Conservation (phyloP, 2,113 vertebrate genomes). For the Peromyscus polionotus region DNA sequence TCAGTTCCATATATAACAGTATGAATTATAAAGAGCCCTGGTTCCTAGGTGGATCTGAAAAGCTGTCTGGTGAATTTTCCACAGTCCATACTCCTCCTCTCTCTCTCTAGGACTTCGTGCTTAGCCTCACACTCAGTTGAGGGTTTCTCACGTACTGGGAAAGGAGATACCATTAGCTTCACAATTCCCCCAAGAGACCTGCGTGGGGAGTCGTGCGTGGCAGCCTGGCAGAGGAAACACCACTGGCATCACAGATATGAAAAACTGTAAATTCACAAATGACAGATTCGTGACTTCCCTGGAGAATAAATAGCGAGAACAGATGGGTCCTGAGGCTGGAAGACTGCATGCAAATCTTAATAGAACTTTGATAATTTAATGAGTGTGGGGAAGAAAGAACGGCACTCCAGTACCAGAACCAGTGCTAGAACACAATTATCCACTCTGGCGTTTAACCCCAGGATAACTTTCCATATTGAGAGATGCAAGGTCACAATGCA, state of each 20-base stretch:
- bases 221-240: constrained; percentile 36
- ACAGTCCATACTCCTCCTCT: neutral
- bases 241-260: neutral
- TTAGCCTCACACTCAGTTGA: neutral
- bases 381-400: constrained; percentile 79
- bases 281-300: constrained; percentile 85
- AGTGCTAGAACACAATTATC: neutral
- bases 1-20: neutral
- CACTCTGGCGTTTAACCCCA: neutral
- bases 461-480: too few relatives aligned
- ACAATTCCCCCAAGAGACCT: neutral
- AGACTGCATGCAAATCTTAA: constrained; percentile 83
- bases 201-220: neutral
- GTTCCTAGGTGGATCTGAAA: neutral
- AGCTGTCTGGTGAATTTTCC: neutral
- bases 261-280: constrained; percentile 72
- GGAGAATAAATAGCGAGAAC: constrained; percentile 85
- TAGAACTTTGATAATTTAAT: constrained; percentile 82
- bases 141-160: neutral
- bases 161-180: neutral
- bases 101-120: neutral
- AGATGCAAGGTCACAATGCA: neutral
- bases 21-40: neutral
- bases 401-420: neutral
- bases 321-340: constrained; percentile 85